phyloP scores from a whole-genome alignment of 2,113 vertebrate species.

The Myodes glareolus region DNA sequence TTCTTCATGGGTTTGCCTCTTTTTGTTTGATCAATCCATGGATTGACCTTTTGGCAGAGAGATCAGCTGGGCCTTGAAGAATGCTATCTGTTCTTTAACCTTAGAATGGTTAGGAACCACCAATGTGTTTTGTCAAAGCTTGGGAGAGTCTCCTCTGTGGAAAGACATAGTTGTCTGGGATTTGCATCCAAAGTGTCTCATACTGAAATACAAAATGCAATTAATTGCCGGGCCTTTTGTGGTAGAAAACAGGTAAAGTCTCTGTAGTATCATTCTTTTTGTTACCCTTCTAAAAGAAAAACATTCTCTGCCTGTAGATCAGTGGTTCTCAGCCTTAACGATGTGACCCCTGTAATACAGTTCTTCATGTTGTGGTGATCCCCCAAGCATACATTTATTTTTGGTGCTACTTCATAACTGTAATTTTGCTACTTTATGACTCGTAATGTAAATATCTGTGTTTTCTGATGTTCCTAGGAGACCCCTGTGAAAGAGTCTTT shows the following conservation, averaged over 20 bases:
- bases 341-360: too few species aligned
- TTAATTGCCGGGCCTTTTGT: not conserved
- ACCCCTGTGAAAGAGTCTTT: too few species aligned
- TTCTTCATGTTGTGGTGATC: too few species aligned
- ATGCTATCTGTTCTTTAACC: not conserved
- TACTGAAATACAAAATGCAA: not conserved
- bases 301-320: not conserved
- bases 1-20: not conserved
- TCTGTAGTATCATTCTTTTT: not conserved
- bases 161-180: not conserved
- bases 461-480: too few species aligned
- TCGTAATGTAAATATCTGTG: too few species aligned
- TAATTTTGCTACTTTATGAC: too few species aligned
- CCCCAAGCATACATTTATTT: too few species aligned
- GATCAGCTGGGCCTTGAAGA: not conserved
- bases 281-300: not conserved
- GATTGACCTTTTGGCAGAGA: not conserved
- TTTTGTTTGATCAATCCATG: not conserved
- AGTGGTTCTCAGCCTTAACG: too few species aligned
- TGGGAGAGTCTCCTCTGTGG: not conserved
- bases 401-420: too few species aligned
- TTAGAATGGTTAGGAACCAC: not conserved
- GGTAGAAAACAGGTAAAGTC: not conserved
- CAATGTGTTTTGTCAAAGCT: not conserved
- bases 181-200: not conserved